These are phyloP conservation scores for Beroe forskalii DNA, from an alignment of 37 sponge, comb jelly and placozoan genomes.

Conservation along the genomic window DNA sequence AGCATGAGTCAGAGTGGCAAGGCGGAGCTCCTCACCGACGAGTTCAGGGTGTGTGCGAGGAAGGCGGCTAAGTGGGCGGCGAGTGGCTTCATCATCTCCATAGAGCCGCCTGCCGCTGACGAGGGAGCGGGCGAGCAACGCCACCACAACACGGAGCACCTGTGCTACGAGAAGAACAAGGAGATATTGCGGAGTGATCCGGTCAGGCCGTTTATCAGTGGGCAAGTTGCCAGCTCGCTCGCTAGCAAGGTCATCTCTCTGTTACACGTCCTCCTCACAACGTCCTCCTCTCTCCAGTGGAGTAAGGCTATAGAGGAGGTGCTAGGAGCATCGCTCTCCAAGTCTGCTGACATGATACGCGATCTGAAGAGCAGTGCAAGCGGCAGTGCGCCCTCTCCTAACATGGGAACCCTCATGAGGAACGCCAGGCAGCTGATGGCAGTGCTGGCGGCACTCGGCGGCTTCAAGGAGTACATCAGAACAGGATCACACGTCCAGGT, in stretches of 20 bases:
- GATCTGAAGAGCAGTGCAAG: conserved; percentile 68
- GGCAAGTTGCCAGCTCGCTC: conserved; percentile 88
- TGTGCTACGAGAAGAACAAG: conserved; percentile 87
- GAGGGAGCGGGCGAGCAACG: conserved; percentile 71
- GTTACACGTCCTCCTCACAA: conserved; percentile 77
- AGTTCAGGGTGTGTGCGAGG: conserved; percentile 72
- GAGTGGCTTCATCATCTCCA: conserved; percentile 83
- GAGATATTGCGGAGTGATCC: conserved; percentile 81
- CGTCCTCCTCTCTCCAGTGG: conserved; percentile 82
- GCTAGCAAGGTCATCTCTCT: conserved; percentile 89
- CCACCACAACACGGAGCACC: conserved; percentile 76
- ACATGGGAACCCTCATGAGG: conserved; percentile 68
- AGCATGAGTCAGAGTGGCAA: conserved; percentile 73
- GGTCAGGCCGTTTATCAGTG: conserved; percentile 92
- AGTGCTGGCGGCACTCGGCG: conserved; percentile 88
- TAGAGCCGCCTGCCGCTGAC: conserved; percentile 76
- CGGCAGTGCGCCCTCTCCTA: conserved; percentile 58
- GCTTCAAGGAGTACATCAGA: conserved; percentile 84
- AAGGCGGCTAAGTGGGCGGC: conserved; percentile 84
- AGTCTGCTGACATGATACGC: conserved; percentile 65
- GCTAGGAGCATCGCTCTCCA: conserved; percentile 67
- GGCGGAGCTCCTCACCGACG: conserved; percentile 80
- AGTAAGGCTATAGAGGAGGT: conserved; percentile 78
- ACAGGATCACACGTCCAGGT: conserved; percentile 78
- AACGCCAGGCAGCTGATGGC: conserved; percentile 79